Evolutionary conservation across 2,888 invertebrate species (phyloP).

Genomic region (Acheta domesticus): DNA sequence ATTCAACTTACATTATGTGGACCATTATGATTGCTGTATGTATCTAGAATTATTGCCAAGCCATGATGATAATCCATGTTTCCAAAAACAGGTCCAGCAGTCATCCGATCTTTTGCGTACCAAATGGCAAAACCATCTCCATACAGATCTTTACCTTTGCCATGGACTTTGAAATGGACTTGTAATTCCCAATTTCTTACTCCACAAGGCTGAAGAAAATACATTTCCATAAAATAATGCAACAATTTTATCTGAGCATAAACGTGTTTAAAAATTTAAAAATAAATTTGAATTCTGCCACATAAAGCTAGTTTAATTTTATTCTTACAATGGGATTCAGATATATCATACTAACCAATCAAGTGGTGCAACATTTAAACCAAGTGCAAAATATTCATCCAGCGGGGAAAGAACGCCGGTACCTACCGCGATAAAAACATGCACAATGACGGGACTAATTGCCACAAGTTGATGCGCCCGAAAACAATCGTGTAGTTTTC

Average conservation of each 20-base stretch:
- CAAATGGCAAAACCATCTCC: constrained; percentile 97
- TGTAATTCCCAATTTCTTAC: constrained; percentile 95
- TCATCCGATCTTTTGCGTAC: constrained; percentile 82
- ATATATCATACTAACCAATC: no score
- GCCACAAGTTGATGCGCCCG: no score
- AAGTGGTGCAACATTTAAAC: no score
- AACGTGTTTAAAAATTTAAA: not conserved
- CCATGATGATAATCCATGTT: constrained; percentile 88
- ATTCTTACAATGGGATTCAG: no score
- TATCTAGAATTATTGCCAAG: constrained; percentile 89
- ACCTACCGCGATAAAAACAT: no score
- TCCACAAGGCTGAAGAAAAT: constrained; percentile 64
- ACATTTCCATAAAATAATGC: not conserved
- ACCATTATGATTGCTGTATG: constrained; percentile 98
- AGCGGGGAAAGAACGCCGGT: no score
- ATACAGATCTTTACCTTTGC: constrained; percentile 89
- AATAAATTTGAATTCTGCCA: not conserved
- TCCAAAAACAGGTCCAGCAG: constrained; percentile 87
- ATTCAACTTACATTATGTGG: constrained; percentile 82
- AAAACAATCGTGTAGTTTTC: no score
- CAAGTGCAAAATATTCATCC: no score
- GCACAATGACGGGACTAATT: no score
- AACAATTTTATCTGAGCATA: not conserved
- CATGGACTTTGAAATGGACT: constrained; percentile 93
- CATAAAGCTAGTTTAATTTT: no score